Percentiles rank a stretch among this genome's conserved stretches.
These are phyloP conservation scores for Chionoecetes opilio DNA, from an alignment of 1,140 invertebrate species.

Conservation along the genomic window DNA sequence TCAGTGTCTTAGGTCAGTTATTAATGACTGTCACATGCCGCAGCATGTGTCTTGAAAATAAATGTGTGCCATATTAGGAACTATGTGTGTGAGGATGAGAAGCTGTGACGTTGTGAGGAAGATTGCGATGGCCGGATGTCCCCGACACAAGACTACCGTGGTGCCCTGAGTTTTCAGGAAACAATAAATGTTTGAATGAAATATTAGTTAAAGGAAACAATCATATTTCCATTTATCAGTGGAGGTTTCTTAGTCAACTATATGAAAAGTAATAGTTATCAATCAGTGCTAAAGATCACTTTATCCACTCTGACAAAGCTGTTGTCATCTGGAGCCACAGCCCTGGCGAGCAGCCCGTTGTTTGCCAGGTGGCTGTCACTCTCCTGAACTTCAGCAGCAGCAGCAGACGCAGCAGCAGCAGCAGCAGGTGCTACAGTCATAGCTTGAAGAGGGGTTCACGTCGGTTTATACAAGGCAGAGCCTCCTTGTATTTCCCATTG, in stretches of 20 bases:
- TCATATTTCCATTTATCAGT: conserved; percentile 56
- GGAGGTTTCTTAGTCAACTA: conserved; percentile 70
- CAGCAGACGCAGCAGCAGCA: not conserved
- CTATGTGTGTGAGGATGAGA: conserved; percentile 46
- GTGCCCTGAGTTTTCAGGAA: conserved; percentile 40
- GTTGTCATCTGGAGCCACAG: not conserved
- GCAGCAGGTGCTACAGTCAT: not conserved
- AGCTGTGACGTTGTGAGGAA: not conserved
- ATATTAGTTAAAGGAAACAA: conserved; percentile 59
- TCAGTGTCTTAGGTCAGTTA: conserved; percentile 77
- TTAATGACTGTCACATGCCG: conserved; percentile 35
- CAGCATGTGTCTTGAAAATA: conserved; percentile 53
- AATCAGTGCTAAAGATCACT: conserved; percentile 64
- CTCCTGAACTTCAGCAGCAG: not conserved
- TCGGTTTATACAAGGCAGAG: conserved; percentile 60
- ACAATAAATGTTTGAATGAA: conserved; percentile 55
- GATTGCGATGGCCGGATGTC: conserved; percentile 51
- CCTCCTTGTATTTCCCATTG: conserved; percentile 72
- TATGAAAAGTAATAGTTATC: conserved; percentile 63
- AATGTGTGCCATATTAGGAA: conserved; percentile 75
- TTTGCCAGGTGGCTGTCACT: not conserved
- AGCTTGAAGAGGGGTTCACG: conserved; percentile 34
- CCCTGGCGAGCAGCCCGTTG: not conserved
- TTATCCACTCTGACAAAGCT: not conserved
- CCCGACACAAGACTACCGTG: conserved; percentile 42